A percentile compares a stretch with the other conserved stretches of the same genome.
phyloP scores from a whole-genome alignment of 2,113 vertebrate genomes.

The Crotalus helleri region DNA sequence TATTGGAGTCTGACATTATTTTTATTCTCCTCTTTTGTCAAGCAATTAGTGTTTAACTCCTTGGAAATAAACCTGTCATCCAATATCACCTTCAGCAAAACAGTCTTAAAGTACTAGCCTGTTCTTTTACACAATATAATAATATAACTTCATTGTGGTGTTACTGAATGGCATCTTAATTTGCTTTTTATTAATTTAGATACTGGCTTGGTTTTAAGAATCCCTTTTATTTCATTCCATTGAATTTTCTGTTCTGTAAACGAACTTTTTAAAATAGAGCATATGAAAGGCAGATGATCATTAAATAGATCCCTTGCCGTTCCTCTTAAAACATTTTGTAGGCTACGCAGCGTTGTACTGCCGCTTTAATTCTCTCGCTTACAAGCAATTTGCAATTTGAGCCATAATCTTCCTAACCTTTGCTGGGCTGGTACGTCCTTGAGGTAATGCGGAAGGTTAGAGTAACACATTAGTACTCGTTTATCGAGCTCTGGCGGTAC shows the following conservation, averaged over 20 bases:
- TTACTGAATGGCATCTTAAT: conserved; percentile 47
- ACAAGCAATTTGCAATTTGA: conserved; percentile 50
- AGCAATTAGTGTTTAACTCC: conserved; percentile 74
- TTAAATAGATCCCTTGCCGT: neutral
- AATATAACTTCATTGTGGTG: conserved; percentile 51
- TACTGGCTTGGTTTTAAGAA: conserved; percentile 40
- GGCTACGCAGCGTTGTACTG: conserved; percentile 36
- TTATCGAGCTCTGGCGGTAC: conserved; percentile 75
- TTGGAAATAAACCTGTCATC: conserved; percentile 71
- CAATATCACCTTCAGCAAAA: conserved; percentile 62
- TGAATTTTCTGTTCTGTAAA: conserved; percentile 34
- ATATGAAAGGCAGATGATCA: neutral
- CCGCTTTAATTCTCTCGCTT: conserved; percentile 35
- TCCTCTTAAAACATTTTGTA: conserved; percentile 24
- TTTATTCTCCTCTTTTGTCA: conserved; percentile 68
- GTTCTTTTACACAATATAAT: conserved; percentile 59
- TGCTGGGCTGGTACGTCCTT: conserved; percentile 73
- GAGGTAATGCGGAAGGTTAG: conserved; percentile 62
- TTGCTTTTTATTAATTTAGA: conserved; percentile 57
- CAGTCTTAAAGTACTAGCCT: conserved; percentile 64
- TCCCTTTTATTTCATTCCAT: conserved; percentile 41
- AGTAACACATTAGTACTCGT: conserved; percentile 78
- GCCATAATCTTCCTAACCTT: conserved; percentile 56
- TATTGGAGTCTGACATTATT: conserved; percentile 67
- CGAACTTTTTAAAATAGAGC: conserved; percentile 11